Percentiles rank a stretch among this genome's conserved stretches.
Conservation (phyloP, 2,113 vertebrate genomes). For the Falcunculus frontatus region DNA sequence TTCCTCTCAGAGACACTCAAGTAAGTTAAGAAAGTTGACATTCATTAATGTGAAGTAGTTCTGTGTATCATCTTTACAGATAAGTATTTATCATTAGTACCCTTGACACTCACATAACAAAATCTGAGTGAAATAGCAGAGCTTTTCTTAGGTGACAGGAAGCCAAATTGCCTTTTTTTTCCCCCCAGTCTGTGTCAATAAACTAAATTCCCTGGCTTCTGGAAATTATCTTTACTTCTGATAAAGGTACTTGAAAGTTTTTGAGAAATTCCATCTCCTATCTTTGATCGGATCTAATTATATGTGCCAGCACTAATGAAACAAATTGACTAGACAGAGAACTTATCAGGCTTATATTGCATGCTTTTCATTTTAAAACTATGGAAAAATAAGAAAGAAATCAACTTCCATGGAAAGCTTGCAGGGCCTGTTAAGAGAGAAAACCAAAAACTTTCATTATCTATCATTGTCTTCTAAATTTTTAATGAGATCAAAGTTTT, state of each 20-base stretch:
- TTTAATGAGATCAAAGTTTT: neutral
- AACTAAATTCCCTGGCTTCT: neutral
- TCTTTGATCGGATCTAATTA: neutral
- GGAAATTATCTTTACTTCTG: neutral
- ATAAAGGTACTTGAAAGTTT: neutral
- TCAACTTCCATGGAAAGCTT: neutral
- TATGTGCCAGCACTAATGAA: neutral
- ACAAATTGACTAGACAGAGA: neutral
- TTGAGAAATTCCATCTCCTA: neutral
- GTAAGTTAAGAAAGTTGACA: conserved; percentile 73
- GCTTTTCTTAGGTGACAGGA: neutral
- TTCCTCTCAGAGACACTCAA: conserved; percentile 96
- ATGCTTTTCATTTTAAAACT: neutral
- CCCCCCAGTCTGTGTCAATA: neutral
- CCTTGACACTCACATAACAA: neutral
- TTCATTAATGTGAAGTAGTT: neutral
- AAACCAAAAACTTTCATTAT: neutral
- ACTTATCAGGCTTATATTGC: neutral
- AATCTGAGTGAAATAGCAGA: neutral
- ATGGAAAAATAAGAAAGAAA: neutral
- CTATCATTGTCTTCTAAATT: neutral
- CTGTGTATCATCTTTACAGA: neutral
- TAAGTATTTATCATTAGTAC: neutral
- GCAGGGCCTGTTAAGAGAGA: neutral
- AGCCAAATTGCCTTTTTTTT: neutral